Base-by-base conservation (phyloP, 2,113 vertebrate genomes). In the Neolamprologus cancellatus region DNA sequence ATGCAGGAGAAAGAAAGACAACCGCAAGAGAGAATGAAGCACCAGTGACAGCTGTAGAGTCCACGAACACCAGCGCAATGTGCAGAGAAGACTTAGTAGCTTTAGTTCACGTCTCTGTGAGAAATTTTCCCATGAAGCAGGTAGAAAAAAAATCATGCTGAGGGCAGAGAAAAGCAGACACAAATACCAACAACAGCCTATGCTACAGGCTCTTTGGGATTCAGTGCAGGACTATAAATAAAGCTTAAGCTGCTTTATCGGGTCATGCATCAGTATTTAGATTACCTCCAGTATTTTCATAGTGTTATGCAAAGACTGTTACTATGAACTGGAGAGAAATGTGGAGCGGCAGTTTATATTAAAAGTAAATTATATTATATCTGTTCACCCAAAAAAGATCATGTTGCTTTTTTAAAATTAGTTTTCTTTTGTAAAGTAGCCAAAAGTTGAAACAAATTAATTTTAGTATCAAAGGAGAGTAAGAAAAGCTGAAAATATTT, bases 241-340 rank as follows among this genome's bases (percentile, higher is more conserved):
- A 76, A 50, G 25, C 25, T 50, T 76, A 76, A 76, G 44, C 71
- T 50, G 71, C 71, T 76, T 76, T 50, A 76, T 50, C 11, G 6
- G 71, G 23, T 76, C 71, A 76, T 76, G 25, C 44, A 76, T 76
- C 44, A 32, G 71, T 50, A 76, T 76, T 76, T 50, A 76, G 71
- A 76, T 2, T 76, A 50, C 44, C 17, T 50, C 71, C 71, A 50
- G 71, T 76, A 28, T 76, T 32, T 48, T 50, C 44, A 76, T 48
- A 50, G 71, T 50, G 25, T 76, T 76, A 32, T n/a, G 15, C 71
- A 32, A 50, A 32, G 25, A 5, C 23, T 48, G 25, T 76, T 50
- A 50, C 71, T 48, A 6, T 76, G 44, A 48, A 76, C 71, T 76
- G 71, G 41, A 76, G 15, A 76, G 15, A 76, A 30, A 18, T 48